Conservation (phyloP, 2,888 invertebrate genomes). For the Mellilla xanthometata region DNA sequence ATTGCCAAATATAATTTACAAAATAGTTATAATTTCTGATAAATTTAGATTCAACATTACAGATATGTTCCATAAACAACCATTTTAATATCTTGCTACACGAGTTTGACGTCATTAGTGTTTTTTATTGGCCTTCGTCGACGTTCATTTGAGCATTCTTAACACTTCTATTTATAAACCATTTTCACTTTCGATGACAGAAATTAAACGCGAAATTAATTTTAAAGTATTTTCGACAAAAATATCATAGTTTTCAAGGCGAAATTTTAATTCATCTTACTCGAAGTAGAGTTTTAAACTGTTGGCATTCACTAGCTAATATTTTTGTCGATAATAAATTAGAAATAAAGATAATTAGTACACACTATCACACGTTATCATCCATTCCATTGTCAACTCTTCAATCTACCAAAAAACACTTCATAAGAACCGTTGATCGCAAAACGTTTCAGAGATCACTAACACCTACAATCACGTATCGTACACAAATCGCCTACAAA, state of each 20-base stretch:
- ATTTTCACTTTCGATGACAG: conserved; percentile 3
- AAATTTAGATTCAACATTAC: conserved; percentile 16
- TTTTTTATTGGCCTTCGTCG: conserved; percentile 1
- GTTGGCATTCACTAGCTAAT: too few species aligned
- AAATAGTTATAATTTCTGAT: conserved; percentile 6
- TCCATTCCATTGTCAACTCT: background rate
- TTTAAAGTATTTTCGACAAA: background rate
- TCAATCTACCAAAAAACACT: conserved; percentile 2
- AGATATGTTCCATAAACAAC: conserved; percentile 32
- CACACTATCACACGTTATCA: background rate
- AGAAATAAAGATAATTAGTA: background rate
- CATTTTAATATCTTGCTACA: conserved; percentile 11
- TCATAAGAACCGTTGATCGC: conserved; percentile 12
- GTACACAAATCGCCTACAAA: conserved; percentile 11
- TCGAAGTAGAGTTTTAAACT: too few species aligned
- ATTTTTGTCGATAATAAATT: background rate
- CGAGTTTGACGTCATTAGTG: conserved; percentile 1
- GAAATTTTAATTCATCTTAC: too few species aligned
- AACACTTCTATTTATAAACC: conserved; percentile 3
- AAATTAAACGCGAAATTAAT: conserved; percentile 1
- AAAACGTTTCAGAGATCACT: conserved; percentile 22
- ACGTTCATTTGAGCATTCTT: conserved; percentile 16
- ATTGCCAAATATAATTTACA: conserved; percentile 17
- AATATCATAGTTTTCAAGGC: background rate
- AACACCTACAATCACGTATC: conserved; percentile 8